These are phyloP conservation scores for Epinephelus cyanopodus DNA, from an alignment of 2,113 vertebrate species.

Conservation along the genomic window DNA sequence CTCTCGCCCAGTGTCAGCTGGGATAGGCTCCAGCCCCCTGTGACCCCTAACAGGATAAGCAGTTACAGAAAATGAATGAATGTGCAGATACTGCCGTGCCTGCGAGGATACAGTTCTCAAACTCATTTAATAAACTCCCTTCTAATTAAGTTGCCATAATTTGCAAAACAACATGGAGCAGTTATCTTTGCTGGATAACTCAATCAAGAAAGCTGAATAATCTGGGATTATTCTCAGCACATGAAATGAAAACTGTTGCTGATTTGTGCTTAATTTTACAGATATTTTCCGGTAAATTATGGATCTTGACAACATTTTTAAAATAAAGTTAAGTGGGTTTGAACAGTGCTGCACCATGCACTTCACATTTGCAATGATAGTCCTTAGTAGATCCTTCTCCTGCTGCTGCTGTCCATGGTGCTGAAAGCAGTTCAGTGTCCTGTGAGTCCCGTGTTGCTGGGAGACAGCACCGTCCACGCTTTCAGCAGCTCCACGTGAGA, in stretches of 20 bases:
- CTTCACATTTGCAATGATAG: neutral
- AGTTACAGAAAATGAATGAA: neutral
- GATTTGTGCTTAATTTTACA: neutral
- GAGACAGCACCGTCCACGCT: constrained; percentile 28
- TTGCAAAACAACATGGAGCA: neutral
- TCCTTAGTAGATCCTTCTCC: neutral
- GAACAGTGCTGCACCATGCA: neutral
- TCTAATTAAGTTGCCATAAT: neutral
- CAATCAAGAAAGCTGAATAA: neutral
- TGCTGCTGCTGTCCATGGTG: constrained; percentile 46
- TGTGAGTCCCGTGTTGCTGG: constrained; percentile 57
- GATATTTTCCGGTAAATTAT: neutral
- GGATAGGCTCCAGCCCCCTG: no score
- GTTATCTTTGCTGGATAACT: neutral
- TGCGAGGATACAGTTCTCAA: neutral
- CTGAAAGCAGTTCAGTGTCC: constrained; percentile 49
- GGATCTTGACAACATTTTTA: neutral
- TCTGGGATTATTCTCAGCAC: neutral
- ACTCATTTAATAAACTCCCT: neutral
- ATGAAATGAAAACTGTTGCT: neutral
- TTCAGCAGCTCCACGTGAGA: neutral
- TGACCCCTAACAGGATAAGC: no score
- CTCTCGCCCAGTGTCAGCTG: no score
- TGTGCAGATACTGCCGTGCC: neutral
- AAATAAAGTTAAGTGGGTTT: neutral